These are phyloP conservation scores for Drosophila meridiana DNA, from an alignment of 2,888 invertebrate genomes.

Conservation along the genomic window DNA sequence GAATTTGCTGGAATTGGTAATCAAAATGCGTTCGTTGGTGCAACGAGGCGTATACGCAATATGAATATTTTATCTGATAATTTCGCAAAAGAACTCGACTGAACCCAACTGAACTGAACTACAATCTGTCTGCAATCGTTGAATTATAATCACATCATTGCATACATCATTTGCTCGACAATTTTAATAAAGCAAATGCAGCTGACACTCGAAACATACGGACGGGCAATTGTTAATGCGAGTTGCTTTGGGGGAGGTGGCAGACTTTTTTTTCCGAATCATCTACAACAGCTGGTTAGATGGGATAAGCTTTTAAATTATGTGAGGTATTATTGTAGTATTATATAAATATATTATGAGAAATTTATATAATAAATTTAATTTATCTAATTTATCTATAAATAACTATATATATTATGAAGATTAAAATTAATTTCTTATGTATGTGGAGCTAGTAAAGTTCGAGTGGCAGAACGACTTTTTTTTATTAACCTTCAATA, in stretches of 20 bases:
- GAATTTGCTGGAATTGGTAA: conserved; percentile 41
- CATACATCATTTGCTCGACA: conserved; percentile 29
- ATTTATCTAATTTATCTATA: no score
- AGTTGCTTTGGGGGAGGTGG: background rate
- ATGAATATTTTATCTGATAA: conserved; percentile 68
- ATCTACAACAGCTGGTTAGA: background rate
- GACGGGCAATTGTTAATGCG: background rate
- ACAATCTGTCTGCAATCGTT: conserved; percentile 19
- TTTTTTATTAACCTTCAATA: no score
- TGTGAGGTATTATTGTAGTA: no score
- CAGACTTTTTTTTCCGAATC: background rate
- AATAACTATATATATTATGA: no score
- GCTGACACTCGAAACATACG: conserved; percentile 15
- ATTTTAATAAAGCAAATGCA: conserved; percentile 30
- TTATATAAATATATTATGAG: no score
- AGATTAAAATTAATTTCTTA: no score
- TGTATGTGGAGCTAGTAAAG: no score
- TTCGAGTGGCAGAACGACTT: no score
- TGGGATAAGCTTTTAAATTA: no score
- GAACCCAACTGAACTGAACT: conserved; percentile 2
- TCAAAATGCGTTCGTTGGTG: conserved; percentile 33
- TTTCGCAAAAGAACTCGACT: conserved; percentile 34
- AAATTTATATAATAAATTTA: no score
- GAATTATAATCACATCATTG: conserved; percentile 30
- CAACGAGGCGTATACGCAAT: conserved; percentile 66